Evolutionary conservation across 92 coral and sea anemone genomes (phyloP).

Genomic region (Porites lobata): DNA sequence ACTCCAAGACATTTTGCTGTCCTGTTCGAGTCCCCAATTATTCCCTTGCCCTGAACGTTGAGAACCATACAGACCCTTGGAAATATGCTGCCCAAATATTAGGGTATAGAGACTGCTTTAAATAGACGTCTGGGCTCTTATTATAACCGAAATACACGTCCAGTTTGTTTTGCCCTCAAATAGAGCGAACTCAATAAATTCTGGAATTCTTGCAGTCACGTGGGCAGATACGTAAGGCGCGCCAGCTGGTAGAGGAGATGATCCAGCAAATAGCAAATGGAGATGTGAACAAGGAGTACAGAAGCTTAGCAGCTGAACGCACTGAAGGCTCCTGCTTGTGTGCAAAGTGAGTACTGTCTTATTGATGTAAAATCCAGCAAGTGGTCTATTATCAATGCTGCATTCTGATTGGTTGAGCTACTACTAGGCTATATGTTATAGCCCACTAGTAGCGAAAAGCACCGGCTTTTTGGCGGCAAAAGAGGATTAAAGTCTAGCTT

Average conservation of each 20-base stretch:
- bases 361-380: background rate
- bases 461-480: no score
- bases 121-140: background rate
- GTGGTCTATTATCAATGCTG: no score
- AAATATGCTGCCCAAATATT: no score
- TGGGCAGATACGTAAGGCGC: conserved; percentile 45
- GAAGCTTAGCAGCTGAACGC: conserved; percentile 54
- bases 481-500: no score
- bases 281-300: conserved; percentile 49
- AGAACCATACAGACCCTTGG: no score
- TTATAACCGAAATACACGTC: background rate
- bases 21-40: no score
- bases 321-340: conserved; percentile 49
- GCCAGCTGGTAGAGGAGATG: conserved; percentile 31
- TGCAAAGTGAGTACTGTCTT: conserved; percentile 39
- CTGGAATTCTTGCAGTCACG: conserved; percentile 33
- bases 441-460: no score
- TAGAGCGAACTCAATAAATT: background rate
- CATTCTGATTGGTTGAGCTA: no score
- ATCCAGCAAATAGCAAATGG: conserved; percentile 60
- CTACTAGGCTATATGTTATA: no score
- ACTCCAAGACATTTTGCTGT: no score
- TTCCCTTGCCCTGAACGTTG: no score
- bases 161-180: background rate
- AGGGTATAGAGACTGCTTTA: no score